These are phyloP conservation scores for Circaetus cinerascens DNA, from an alignment of 2,113 vertebrate genomes.

Conservation along the genomic window DNA sequence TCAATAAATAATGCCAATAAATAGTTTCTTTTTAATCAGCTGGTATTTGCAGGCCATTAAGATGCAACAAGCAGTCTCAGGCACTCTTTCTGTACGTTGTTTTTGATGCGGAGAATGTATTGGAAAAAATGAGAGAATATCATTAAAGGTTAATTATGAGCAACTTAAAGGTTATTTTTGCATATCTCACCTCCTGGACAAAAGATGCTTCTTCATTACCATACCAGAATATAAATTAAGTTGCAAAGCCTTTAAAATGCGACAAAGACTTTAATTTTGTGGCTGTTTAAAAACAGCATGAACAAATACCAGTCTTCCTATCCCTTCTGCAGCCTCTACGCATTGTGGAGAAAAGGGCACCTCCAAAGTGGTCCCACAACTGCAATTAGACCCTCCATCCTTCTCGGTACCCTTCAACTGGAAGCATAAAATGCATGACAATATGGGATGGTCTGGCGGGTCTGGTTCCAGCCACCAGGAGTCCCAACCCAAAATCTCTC, in stretches of 20 bases:
- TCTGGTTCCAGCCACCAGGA: neutral
- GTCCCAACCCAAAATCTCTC: neutral
- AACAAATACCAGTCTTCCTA: neutral
- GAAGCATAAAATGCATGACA: neutral
- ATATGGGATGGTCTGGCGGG: fast-evolving
- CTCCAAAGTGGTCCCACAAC: neutral
- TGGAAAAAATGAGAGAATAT: conserved; percentile 56
- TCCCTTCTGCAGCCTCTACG: neutral
- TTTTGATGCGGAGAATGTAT: conserved; percentile 39
- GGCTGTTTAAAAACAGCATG: neutral
- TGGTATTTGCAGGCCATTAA: neutral
- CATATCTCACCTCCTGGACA: conserved; percentile 78
- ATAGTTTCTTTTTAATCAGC: neutral
- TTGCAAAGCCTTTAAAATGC: conserved; percentile 59
- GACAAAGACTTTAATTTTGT: conserved; percentile 31
- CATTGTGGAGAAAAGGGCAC: neutral
- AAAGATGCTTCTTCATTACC: conserved; percentile 67
- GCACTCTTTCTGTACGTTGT: neutral
- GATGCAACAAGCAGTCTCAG: neutral
- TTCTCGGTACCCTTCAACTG: fast-evolving
- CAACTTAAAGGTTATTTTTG: conserved; percentile 78
- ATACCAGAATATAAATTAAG: conserved; percentile 67
- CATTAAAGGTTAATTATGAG: conserved; percentile 79
- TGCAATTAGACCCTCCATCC: neutral
- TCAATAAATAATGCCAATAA: neutral